Evolutionary conservation across 1,140 invertebrate genomes (phyloP).

Genomic region (Listronotus oregonensis): DNA sequence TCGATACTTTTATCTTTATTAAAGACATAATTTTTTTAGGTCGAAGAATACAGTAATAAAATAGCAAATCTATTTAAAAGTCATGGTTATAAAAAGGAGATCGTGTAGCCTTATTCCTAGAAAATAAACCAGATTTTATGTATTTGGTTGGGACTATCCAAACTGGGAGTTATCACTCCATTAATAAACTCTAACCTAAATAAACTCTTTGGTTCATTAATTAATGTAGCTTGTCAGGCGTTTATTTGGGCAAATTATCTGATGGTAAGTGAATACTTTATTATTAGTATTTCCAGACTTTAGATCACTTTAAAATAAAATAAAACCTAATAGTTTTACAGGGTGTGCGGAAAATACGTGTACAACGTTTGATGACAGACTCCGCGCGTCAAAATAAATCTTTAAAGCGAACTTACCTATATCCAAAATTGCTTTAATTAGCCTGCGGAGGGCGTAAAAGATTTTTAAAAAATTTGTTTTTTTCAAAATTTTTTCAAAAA

Average conservation of each 20-base stretch:
- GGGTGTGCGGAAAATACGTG: too few relatives aligned
- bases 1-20: too few relatives aligned
- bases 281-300: too few relatives aligned
- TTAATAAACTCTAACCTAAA: slow-evolving; percentile 92
- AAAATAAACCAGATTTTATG: slow-evolving; percentile 86
- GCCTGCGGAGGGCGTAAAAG: too few relatives aligned
- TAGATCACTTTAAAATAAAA: too few relatives aligned
- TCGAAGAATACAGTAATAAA: slow-evolving; percentile 85
- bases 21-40: slow-evolving; percentile 59
- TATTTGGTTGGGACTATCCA: slow-evolving; percentile 89
- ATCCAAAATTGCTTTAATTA: too few relatives aligned
- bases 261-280: slow-evolving; percentile 66
- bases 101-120: slow-evolving; percentile 86
- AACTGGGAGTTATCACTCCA: slow-evolving; percentile 86
- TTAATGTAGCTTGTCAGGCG: slow-evolving; percentile 78
- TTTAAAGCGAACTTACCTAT: too few relatives aligned
- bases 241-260: slow-evolving; percentile 77
- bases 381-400: too few relatives aligned
- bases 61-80: slow-evolving; percentile 81
- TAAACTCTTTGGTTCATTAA: slow-evolving; percentile 81
- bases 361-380: too few relatives aligned
- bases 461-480: too few relatives aligned
- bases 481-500: too few relatives aligned
- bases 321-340: too few relatives aligned
- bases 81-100: slow-evolving; percentile 86